phyloP scores from a whole-genome alignment of 1,140 invertebrate genomes.

The Cydia fagiglandana region DNA sequence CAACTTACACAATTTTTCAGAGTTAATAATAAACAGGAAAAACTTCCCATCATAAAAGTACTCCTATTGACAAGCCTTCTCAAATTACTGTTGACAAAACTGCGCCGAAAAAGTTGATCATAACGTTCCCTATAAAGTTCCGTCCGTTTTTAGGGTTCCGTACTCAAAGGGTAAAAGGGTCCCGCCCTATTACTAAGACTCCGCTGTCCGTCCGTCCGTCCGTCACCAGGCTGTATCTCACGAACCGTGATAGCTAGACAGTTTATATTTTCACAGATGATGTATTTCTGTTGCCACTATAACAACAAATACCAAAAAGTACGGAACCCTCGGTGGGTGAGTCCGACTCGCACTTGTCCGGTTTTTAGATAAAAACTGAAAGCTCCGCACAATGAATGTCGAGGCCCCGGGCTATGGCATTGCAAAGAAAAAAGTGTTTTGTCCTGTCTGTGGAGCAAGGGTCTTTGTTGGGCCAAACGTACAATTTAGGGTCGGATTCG shows the following conservation, averaged over 20 bases:
- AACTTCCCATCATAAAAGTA: background rate
- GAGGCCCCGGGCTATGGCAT: conserved; percentile 10
- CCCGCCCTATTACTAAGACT: too few species aligned
- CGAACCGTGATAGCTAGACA: too few species aligned
- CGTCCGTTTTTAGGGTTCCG: too few species aligned
- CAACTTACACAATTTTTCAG: background rate
- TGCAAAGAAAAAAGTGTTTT: conserved; percentile 29
- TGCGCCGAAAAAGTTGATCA: conserved; percentile 3
- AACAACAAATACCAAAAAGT: too few species aligned
- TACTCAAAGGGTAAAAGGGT: too few species aligned
- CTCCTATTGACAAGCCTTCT: conserved; percentile 5
- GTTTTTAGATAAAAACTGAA: conserved; percentile 24
- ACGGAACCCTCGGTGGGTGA: too few species aligned
- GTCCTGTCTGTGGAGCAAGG: conserved; percentile 7
- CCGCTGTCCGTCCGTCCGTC: too few species aligned
- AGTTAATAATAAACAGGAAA: background rate
- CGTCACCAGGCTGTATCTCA: too few species aligned
- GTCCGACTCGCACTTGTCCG: too few species aligned
- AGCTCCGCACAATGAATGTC: conserved; percentile 26
- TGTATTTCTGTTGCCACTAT: too few species aligned
- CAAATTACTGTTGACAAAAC: conserved; percentile 7
- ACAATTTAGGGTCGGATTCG: conserved; percentile 14
- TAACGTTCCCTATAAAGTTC: background rate
- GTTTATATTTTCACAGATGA: too few species aligned
- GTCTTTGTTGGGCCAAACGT: conserved; percentile 16